phyloP scores from a whole-genome alignment of 2,113 vertebrate genomes.

The Tympanuchus pallidicinctus region DNA sequence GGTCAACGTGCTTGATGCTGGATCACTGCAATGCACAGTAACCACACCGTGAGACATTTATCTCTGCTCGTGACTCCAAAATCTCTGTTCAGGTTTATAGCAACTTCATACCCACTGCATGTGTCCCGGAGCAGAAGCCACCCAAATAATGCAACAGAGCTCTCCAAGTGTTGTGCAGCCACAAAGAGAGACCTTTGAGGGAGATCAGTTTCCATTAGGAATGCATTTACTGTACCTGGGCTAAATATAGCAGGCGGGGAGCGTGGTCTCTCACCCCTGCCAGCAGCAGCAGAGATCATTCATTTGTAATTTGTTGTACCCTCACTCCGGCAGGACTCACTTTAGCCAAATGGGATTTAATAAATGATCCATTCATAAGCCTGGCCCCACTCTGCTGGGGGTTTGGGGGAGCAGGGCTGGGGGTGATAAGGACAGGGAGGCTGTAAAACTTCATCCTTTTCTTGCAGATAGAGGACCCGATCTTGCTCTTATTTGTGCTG shows the following conservation, averaged over 20 bases:
- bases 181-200: neutral
- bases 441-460: constrained; percentile 67
- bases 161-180: neutral
- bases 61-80: neutral
- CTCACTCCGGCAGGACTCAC: constrained; percentile 54
- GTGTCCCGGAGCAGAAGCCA: neutral
- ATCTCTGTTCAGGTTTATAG: neutral
- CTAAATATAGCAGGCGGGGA: constrained; percentile 65
- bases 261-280: neutral
- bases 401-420: neutral
- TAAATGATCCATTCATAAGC: constrained; percentile 54
- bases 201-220: constrained; percentile 44
- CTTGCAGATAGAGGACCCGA: constrained; percentile 48
- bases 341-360: constrained; percentile 67
- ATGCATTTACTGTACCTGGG: constrained; percentile 29
- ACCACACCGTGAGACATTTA: constrained; percentile 32
- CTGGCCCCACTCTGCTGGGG: neutral
- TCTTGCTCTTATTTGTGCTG: constrained; percentile 60
- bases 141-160: neutral
- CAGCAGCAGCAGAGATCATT: constrained; percentile 50
- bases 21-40: constrained; percentile 43
- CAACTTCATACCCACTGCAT: neutral
- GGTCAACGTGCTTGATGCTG: constrained; percentile 40
- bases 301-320: constrained; percentile 56
- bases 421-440: constrained; percentile 38